phyloP scores from a whole-genome alignment of 2,113 vertebrate species.

The Mirza zaza region DNA sequence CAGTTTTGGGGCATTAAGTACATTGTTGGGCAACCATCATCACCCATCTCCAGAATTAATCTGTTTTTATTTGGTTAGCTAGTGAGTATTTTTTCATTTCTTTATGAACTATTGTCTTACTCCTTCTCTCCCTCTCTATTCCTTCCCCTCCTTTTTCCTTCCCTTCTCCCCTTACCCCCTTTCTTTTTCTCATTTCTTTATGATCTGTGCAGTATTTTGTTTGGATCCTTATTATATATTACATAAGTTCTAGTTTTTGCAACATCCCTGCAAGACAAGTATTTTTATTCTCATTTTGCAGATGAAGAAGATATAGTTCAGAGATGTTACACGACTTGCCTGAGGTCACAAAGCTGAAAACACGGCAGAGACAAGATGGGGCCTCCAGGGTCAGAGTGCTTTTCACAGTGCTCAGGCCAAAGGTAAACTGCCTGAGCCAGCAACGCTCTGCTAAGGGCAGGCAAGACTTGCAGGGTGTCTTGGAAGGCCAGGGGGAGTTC shows the following conservation, averaged over 20 bases:
- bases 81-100: not conserved
- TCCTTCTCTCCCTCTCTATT: not conserved
- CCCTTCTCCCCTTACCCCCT: too few relatives aligned
- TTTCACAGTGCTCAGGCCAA: not conserved
- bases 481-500: not conserved
- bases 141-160: rapidly evolving
- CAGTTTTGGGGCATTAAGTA: not conserved
- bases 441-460: not conserved
- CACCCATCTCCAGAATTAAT: not conserved
- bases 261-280: not conserved
- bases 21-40: not conserved
- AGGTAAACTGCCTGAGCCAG: not conserved
- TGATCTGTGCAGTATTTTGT: not conserved
- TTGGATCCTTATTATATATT: not conserved
- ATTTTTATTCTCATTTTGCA: not conserved
- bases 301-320: not conserved
- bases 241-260: not conserved
- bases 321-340: not conserved
- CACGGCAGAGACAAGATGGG: not conserved
- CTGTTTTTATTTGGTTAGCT: not conserved
- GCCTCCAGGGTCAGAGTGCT: not conserved
- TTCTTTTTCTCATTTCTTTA: not conserved
- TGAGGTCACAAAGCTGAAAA: not conserved
- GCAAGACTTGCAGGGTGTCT: not conserved
- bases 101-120: not conserved